Evolutionary conservation across 2,888 invertebrate species (phyloP), one percentile per base, ranked within the genome.

Genomic region (Agrotis puta): DNA sequence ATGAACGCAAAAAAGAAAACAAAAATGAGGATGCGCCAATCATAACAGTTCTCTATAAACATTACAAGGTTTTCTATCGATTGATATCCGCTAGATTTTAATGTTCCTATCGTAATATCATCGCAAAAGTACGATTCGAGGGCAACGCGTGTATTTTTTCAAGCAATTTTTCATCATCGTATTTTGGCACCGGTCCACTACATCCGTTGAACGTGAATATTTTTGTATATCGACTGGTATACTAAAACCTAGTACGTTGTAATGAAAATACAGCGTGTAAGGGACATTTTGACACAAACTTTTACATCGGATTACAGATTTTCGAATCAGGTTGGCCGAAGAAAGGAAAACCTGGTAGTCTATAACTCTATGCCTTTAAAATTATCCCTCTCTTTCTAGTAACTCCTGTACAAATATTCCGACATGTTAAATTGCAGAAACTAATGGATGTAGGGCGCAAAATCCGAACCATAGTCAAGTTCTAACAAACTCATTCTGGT

Each of bases 171-270:
- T 86, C 83, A 82, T 80, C 76, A 79, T 79, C 69, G 77, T 6
- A 62, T 63, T 84, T 81, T 87, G 86, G 86, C 86, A 87, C 27
- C 66, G 64, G 18, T 78, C 85, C 86, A 85, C 72, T 64, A 80
- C 76, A 85, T 86, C 85, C 86, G 85, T 62, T 81, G 67, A 57
- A 68, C 61, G 70, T 47, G 47, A 64, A 80, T 83, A 84, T 79
- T 77, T 83, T 83, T 83, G 74, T 76, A 85, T 78, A 77, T 74
- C 75, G 66, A 56, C 70, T 79, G 61, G 74, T 75, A 69, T 69
- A 70, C 63, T 67, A 59, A 58, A 56, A 64, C 64, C 57, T 39
- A n/a, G 66, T 65, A 43, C 64, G 64, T 67, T 54, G 64, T 80
- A 51, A 70, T 75, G 74, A 69, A 70, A 11, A 33, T n/a, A 20